These are phyloP conservation scores for Leuctra nigra DNA, from an alignment of 2,888 invertebrate species.

Conservation along the genomic window DNA sequence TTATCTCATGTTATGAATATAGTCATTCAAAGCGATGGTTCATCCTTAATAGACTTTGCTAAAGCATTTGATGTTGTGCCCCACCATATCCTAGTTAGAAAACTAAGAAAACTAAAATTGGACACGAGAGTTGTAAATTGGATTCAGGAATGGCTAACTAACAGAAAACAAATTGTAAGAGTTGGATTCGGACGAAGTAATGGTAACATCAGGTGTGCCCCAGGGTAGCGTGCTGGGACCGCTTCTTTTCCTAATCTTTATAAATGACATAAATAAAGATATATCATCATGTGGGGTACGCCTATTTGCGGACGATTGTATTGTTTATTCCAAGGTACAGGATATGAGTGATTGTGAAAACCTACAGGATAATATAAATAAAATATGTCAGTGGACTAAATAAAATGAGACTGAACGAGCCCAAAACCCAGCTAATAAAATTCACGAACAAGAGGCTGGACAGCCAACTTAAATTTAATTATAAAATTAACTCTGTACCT, in stretches of 20 bases:
- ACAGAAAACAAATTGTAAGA: neutral
- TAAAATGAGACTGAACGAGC: no score
- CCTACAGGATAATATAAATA: neutral
- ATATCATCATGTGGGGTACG: neutral
- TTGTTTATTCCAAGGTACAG: neutral
- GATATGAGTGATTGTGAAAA: slow-evolving; percentile 1
- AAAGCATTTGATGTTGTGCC: neutral
- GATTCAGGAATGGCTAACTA: neutral
- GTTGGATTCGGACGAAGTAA: no score
- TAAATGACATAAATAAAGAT: neutral
- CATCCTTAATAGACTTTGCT: neutral
- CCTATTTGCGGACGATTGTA: neutral
- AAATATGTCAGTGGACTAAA: neutral
- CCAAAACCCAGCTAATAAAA: neutral
- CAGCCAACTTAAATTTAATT: neutral
- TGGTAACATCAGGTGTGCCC: neutral
- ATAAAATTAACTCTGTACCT: neutral
- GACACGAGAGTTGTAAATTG: neutral
- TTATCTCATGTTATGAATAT: no score
- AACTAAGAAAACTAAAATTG: neutral
- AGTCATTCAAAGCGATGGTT: no score
- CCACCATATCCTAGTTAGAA: neutral
- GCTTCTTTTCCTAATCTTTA: neutral
- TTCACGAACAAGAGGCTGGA: neutral
- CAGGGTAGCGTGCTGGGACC: neutral